Evolutionary conservation across 2,888 invertebrate species (phyloP), one percentile per base, ranked within the genome.

Genomic region (Cryptus armator): DNA sequence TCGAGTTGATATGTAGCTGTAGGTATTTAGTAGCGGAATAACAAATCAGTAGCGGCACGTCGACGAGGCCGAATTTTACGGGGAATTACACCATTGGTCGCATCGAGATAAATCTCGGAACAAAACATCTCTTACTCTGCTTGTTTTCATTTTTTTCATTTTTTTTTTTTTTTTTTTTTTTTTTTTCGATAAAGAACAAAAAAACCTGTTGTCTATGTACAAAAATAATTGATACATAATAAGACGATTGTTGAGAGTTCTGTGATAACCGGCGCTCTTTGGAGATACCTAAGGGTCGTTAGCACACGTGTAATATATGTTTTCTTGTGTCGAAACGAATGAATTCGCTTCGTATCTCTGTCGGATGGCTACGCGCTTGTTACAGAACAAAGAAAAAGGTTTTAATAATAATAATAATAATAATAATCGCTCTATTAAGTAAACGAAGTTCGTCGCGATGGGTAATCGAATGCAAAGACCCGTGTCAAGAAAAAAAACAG

Each of bases 1-100:
- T 87, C 86, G 83, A 84, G 86, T 89, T 89, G 90, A 91, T 91
- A 91, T 91, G 90, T 90, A 88, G 86, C 83, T 86, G 87, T 86
- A 83, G 74, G 87, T 85, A 78, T 48, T 43, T 53, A 64, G 48
- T 43, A 43, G 53, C 29, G 67, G 68, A 64, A 56, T 48, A 72
- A 67, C 19, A 16, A 46, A 43, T 84, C 79, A 82, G 68, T 79
- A 48, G n/a, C 83, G 71, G 53, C 80, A 59, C 81, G 74, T 87
- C 78, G 83, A 74, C 70, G 86, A 85, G 70, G 62, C 84, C 56
- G 83, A 84, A 83, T 71, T 85, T 78, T 80, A 81, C 83, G 85
- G 74, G 37, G 9, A 37, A 53, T 19, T 53, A 19, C 53, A 16
- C 19, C 53, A 9, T 53, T 19, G 16, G 53, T 19, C 19, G 19